These are phyloP conservation scores for Aphidius ervi DNA, from an alignment of 1,140 invertebrate species.

Conservation along the genomic window DNA sequence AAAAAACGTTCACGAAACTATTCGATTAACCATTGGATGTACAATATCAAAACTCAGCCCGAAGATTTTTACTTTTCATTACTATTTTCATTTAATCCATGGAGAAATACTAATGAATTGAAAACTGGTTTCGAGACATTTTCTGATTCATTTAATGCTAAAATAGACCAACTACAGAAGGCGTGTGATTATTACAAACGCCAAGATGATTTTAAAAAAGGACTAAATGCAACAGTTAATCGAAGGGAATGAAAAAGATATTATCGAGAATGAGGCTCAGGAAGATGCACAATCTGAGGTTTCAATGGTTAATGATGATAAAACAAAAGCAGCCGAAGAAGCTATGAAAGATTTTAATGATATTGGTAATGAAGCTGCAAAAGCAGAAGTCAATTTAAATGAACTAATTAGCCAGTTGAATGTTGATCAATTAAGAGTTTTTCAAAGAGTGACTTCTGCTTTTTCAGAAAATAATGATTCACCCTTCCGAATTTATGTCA, in stretches of 20 bases:
- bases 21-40: constrained; percentile 32
- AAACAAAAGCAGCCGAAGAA: constrained; percentile 26
- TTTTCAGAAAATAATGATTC: constrained; percentile 7
- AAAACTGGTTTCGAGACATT: constrained; percentile 3
- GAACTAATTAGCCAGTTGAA: constrained; percentile 27
- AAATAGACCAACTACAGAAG: constrained; percentile 19
- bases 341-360: constrained; percentile 32
- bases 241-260: constrained; percentile 22
- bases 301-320: neutral
- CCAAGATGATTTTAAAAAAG: constrained; percentile 25
- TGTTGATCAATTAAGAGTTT: constrained; percentile 25
- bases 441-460: constrained; percentile 17
- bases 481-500: constrained; percentile 20
- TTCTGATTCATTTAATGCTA: constrained; percentile 23
- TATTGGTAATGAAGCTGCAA: constrained; percentile 9
- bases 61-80: constrained; percentile 33
- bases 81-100: constrained; percentile 11
- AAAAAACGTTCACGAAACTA: constrained; percentile 28
- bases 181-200: constrained; percentile 31
- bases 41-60: constrained; percentile 26
- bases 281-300: neutral
- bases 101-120: constrained; percentile 10
- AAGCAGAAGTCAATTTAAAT: constrained; percentile 17
- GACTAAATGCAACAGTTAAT: constrained; percentile 24
- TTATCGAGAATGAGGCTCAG: constrained; percentile 17